These are phyloP conservation scores for Turritopsis rubra DNA, from an alignment of 30 jellyfish, hydroid and myxozoan species.

Conservation along the genomic window DNA sequence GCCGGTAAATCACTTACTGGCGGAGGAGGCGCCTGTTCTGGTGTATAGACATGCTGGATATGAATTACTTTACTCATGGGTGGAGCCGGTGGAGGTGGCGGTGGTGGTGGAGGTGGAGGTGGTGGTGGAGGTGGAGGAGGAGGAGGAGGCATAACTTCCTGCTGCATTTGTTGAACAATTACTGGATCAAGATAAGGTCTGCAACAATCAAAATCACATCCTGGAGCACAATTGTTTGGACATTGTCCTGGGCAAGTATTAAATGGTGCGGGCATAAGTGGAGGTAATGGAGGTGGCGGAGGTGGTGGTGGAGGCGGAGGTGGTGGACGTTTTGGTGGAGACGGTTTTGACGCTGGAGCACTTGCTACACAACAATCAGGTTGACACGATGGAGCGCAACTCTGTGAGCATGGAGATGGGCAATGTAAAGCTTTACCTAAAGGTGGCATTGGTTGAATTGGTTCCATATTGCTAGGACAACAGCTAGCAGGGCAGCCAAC, in stretches of 20 bases:
- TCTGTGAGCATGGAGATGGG: conserved; percentile 75
- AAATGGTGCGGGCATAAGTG: conserved; percentile 45
- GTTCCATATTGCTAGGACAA: conserved; percentile 58
- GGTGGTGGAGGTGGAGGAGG: conserved; percentile 64
- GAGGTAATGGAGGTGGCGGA: conserved; percentile 59
- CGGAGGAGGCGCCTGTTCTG: conserved; percentile 52
- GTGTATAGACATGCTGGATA: conserved; percentile 67
- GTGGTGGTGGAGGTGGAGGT: conserved; percentile 64
- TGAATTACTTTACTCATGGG: conserved; percentile 78
- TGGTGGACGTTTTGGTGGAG: conserved; percentile 75
- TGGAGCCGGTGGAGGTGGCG: conserved; percentile 62
- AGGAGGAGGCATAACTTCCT: conserved; percentile 58
- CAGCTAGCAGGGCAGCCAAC: conserved; percentile 81
- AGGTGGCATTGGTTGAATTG: conserved; percentile 68
- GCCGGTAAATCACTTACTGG: conserved; percentile 39
- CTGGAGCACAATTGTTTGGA: conserved; percentile 93
- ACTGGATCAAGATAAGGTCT: conserved; percentile 82
- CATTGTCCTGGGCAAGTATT: conserved; percentile 87
- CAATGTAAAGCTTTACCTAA: conserved; percentile 50
- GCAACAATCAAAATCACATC: conserved; percentile 94
- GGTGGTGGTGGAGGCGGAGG: conserved; percentile 88
- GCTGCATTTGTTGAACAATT: conserved; percentile 83
- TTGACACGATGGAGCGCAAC: conserved; percentile 85
- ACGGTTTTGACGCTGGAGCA: conserved; percentile 63
- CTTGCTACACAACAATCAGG: conserved; percentile 73